Conservation (phyloP, 2,888 invertebrate genomes). For the Rosalia funebris region DNA sequence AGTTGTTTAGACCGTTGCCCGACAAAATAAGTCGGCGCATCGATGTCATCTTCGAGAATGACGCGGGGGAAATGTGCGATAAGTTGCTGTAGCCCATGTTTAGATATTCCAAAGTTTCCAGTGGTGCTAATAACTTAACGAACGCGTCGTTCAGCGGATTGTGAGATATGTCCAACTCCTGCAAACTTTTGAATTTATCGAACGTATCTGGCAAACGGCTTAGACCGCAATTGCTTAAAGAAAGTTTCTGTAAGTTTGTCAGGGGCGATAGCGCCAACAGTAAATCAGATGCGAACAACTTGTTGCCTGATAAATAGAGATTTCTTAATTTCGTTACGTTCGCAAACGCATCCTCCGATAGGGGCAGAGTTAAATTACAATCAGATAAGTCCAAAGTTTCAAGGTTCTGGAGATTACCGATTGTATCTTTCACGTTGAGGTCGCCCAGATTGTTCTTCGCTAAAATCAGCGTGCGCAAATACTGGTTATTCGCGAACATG, state of each 20-base stretch:
- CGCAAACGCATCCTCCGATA: constrained; percentile 75
- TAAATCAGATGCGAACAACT: constrained; percentile 74
- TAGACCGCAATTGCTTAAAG: constrained; percentile 74
- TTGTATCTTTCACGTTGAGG: constrained; percentile 73
- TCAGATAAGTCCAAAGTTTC: constrained; percentile 75
- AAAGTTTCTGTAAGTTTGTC: constrained; percentile 72
- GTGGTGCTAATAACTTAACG: constrained; percentile 71
- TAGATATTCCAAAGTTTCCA: constrained; percentile 73
- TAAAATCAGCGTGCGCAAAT: constrained; percentile 71
- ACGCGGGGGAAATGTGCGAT: constrained; percentile 72
- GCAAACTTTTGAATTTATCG: constrained; percentile 72
- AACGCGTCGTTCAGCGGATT: constrained; percentile 77
- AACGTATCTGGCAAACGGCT: constrained; percentile 74
- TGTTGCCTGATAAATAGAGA: constrained; percentile 75
- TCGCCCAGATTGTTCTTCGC: constrained; percentile 74
- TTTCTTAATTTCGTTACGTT: constrained; percentile 74
- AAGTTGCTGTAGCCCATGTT: constrained; percentile 80
- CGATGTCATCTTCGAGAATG: constrained; percentile 76
- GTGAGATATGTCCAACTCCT: constrained; percentile 76
- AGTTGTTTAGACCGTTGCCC: constrained; percentile 73
- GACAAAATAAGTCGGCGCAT: constrained; percentile 74
- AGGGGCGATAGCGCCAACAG: constrained; percentile 74
- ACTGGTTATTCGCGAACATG: constrained; percentile 73
- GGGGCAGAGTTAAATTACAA: constrained; percentile 73
- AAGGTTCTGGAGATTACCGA: constrained; percentile 72